Evolutionary conservation across 2,113 vertebrate species (phyloP).

Genomic region (Lepisosteus oculatus): DNA sequence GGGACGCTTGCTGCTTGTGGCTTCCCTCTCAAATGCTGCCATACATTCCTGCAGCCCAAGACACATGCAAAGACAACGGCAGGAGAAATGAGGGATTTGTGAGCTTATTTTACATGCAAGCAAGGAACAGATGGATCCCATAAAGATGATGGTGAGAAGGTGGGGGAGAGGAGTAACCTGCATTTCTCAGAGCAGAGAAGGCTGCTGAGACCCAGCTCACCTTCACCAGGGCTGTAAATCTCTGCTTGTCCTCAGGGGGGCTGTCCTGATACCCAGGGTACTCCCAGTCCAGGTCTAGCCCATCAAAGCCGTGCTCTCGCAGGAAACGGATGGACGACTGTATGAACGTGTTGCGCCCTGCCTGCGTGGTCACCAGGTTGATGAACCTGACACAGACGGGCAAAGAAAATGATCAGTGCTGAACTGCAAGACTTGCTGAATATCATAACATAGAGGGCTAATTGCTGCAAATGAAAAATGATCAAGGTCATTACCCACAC

Average conservation of each 20-base stretch:
- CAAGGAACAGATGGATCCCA: no score
- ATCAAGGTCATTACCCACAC: no score
- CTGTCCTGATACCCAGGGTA: slow-evolving; percentile 48
- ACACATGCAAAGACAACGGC: not conserved
- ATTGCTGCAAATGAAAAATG: no score
- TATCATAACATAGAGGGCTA: no score
- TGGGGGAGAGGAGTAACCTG: no score
- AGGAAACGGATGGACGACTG: slow-evolving; percentile 51
- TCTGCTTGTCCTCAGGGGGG: slow-evolving; percentile 48
- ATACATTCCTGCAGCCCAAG: slow-evolving; percentile 49
- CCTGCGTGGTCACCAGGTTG: slow-evolving; percentile 37
- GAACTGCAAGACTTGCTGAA: no score
- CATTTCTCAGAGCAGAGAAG: no score
- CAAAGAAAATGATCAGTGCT: no score
- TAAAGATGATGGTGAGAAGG: no score
- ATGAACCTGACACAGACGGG: slow-evolving; percentile 42
- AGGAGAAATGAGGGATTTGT: not conserved
- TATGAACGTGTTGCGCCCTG: slow-evolving; percentile 49
- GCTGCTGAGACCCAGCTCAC: slow-evolving; percentile 23
- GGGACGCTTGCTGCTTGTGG: slow-evolving; percentile 14
- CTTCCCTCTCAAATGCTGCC: slow-evolving; percentile 51
- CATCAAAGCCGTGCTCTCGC: slow-evolving; percentile 52
- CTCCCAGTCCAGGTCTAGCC: slow-evolving; percentile 57
- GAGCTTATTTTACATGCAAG: no score
- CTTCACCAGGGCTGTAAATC: slow-evolving; percentile 52